Base-by-base conservation (phyloP, 2,888 invertebrate species). In the Synergus japonicus region DNA sequence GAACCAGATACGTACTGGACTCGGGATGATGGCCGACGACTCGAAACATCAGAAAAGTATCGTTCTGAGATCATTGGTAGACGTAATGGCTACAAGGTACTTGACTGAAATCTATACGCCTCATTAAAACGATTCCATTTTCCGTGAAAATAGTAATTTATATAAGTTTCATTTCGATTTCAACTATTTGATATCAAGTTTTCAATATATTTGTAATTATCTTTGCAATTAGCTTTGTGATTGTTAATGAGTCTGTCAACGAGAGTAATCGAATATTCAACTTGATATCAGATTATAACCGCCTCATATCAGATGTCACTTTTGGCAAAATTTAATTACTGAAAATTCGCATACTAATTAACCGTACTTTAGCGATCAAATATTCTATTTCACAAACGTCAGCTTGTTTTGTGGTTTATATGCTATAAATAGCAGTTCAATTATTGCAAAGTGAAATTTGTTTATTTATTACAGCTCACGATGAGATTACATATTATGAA, bases 1-100 rank as follows among this genome's bases (percentile, higher is more conserved):
- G 96, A 96, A 87, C 96, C 97, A 0, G 94, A 97, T 0, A 94
- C 96, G 76, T 97, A 97, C 86, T 98, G 98, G 98, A 97, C 97
- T 89, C 93, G 95, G 18, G 94, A 94, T 4, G 96, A 97, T 87
- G 97, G 96, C 2, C 93, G 95, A 44, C 94, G 96, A 10, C 92
- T 97, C 9, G 97, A 97, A 90, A 92, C 91, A 58, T 93, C 93
- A 58, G 94, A 94, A 80, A 96, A 96, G 89, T 95, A 95, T 90
- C 93, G 93, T 85, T 94, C 95, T 81, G 93, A 94, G 81, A 93
- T 93, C 89, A 89, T 93, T 86, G 93, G 94, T 88, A 88, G 93
- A 89, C 91, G 93, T 88, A 94, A 93, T 79, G 90, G 91, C 77
- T 93, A 93, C 86, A 93, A 92, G 90, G 93, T 93, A 88, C 79